Evolutionary conservation across 1,140 invertebrate species (phyloP), one percentile per base, ranked within the genome.

Genomic region (Eupeodes corollae): DNA sequence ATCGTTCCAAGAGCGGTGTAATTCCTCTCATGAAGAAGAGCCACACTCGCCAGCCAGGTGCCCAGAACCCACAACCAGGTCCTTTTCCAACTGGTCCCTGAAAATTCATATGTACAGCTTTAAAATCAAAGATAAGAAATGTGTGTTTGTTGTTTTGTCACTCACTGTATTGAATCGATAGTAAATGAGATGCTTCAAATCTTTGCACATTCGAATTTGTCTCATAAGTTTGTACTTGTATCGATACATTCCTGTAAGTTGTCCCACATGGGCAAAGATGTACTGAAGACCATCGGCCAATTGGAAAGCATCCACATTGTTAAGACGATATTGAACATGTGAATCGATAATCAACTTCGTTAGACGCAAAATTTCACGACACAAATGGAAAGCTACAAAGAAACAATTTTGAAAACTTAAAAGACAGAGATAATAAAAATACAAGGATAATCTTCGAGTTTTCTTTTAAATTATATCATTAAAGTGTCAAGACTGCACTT

Each of bases 171-270:
- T 99, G 70, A 99, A 99, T 50, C 97, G 80, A 73, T 99, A 99
- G 70, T 99, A 99, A 49, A 99, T 96, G 44, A 99, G 74, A 79
- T 99, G 97, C 63, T 99, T 99, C 52, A 99, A 75, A 74, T 99
- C 97, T 70, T 99, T 99, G 75, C 96, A 99, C 96, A 99, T 99
- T 43, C 97, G 74, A 53, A 99, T 98, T 75, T 99, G 97, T 63
- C 93, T 82, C 96, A 99, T 99, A 13, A 99, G 74, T 69, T 99
- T 99, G 73, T 99, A 99, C 63, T 98, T 99, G 75, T 98, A 99
- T 39, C 97, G 77, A 72, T 99, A 99, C 97, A 99, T 99, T 68
- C 97, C 97, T 5, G 97, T 99, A 13, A 99, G 73, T 70, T 99
- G 97, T 10, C 97, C 97, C 21, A 99, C 96, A 66, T 99, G 97